Evolutionary conservation across 2,113 vertebrate genomes (phyloP).

Genomic region (Noturus placidus): DNA sequence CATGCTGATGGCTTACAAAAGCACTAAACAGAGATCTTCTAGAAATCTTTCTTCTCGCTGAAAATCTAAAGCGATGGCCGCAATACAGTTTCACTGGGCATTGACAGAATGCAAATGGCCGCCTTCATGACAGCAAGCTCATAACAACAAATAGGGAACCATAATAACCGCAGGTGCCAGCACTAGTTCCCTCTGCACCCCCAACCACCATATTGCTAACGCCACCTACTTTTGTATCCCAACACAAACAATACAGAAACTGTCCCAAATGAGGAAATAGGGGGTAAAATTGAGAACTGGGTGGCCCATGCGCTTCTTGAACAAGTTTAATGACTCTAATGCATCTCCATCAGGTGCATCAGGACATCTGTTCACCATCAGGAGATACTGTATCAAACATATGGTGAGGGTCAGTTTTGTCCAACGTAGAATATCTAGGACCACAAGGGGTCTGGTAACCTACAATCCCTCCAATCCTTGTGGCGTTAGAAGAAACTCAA

Average conservation of each 20-base stretch:
- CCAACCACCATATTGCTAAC: slow-evolving; percentile 46
- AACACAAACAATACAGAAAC: slow-evolving; percentile 45
- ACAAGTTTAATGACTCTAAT: slow-evolving; percentile 52
- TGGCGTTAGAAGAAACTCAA: background rate
- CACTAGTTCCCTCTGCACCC: slow-evolving; percentile 47
- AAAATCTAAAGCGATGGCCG: background rate
- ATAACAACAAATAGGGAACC: slow-evolving; percentile 61
- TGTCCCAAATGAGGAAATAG: background rate
- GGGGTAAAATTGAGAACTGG: slow-evolving; percentile 42
- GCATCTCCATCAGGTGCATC: slow-evolving; percentile 49
- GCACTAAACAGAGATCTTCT: background rate
- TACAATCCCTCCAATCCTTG: background rate
- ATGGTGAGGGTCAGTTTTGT: background rate
- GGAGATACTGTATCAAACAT: background rate
- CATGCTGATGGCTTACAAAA: background rate
- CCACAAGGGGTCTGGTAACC: background rate
- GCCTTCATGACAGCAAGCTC: slow-evolving; percentile 50
- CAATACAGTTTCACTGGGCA: background rate
- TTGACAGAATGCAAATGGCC: slow-evolving; percentile 43
- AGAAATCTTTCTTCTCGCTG: no score
- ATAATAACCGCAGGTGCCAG: slow-evolving; percentile 74
- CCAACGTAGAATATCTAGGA: background rate
- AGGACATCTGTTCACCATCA: slow-evolving; percentile 53
- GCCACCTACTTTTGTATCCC: slow-evolving; percentile 33
- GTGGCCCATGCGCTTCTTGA: slow-evolving; percentile 55